A percentile compares a stretch with the other conserved stretches of the same genome.
Conservation (phyloP, 2,888 invertebrate genomes). For the Tetragnatha montana region DNA sequence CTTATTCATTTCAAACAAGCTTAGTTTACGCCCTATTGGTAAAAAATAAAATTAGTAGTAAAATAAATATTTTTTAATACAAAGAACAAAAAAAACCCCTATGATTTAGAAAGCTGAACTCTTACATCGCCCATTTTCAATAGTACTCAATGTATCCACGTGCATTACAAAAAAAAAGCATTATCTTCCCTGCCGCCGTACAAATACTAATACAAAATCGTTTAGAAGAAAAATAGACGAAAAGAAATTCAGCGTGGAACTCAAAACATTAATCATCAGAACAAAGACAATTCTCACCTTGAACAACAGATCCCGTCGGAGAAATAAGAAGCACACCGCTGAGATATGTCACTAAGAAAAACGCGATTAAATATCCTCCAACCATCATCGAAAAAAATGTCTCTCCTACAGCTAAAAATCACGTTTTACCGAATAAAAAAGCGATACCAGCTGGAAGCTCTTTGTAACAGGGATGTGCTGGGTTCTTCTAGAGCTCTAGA, state of each 20-base stretch:
- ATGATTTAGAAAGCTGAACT: no score
- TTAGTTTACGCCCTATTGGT: no score
- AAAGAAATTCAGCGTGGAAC: background rate
- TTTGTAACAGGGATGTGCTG: constrained; percentile 13
- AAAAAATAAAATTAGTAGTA: no score
- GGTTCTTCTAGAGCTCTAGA: constrained; percentile 4
- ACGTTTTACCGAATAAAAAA: background rate
- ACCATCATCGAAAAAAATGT: constrained; percentile 14
- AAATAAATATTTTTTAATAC: no score
- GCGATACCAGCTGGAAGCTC: constrained; percentile 8
- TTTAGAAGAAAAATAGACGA: background rate
- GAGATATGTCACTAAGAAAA: constrained; percentile 30
- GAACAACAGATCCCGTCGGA: constrained; percentile 13
- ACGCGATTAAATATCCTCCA: background rate
- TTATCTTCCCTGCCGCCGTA: background rate
- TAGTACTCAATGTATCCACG: no score
- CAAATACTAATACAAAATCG: background rate
- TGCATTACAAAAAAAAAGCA: no score
- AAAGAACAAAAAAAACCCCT: no score
- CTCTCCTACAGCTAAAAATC: constrained; percentile 1
- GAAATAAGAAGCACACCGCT: background rate
- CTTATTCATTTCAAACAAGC: no score
- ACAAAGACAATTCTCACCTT: constrained; percentile 33
- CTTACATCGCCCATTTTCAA: no score
- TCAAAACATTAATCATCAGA: background rate